These are phyloP conservation scores for Chiroxiphia lanceolata DNA, from an alignment of 2,797 vertebrate genomes.

Conservation along the genomic window DNA sequence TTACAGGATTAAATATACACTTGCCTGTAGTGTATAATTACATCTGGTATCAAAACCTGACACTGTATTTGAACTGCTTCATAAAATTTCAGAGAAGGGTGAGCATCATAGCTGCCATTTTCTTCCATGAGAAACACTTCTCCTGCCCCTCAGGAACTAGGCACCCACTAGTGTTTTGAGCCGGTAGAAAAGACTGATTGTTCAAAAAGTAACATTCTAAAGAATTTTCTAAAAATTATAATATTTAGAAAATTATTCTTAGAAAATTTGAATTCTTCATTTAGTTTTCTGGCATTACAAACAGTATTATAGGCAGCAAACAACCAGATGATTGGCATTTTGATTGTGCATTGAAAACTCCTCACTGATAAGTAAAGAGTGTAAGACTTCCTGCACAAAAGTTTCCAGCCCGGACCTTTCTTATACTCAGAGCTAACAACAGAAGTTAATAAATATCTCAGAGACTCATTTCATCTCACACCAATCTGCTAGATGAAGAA, in stretches of 20 bases:
- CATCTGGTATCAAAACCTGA: neutral
- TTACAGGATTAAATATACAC: neutral
- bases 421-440: neutral
- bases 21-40: neutral
- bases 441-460: conserved; percentile 20
- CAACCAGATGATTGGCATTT: neutral
- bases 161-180: neutral
- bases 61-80: neutral
- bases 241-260: neutral
- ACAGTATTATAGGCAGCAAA: neutral
- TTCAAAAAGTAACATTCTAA: neutral
- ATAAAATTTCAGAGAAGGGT: neutral
- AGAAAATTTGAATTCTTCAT: neutral
- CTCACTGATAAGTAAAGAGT: neutral
- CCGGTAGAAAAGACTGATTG: neutral
- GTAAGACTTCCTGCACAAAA: neutral
- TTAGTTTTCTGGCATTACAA: neutral
- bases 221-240: neutral
- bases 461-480: conserved; percentile 45
- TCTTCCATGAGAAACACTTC: neutral
- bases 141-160: neutral
- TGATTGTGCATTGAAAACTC: neutral
- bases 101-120: neutral
- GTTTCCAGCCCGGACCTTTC: neutral
- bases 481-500: conserved; percentile 52